Base-by-base conservation (phyloP, 2,888 invertebrate genomes). In the Coelinius sp. region DNA sequence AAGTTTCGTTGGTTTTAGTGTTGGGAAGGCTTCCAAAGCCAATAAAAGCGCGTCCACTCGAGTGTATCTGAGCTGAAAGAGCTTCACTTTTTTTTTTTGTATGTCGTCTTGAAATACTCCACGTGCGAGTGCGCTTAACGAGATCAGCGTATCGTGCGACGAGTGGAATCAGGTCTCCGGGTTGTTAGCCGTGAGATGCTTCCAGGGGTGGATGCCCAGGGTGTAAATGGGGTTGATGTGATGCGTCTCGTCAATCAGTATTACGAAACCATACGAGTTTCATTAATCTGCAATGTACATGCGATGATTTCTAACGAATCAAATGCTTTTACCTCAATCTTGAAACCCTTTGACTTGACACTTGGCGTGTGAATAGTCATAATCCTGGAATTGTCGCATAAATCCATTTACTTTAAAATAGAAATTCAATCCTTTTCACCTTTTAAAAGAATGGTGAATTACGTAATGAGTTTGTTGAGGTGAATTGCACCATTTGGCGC, bases 1-100 rank as follows among this genome's bases (percentile, higher is more conserved):
- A 44, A 53, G 5, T 53, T 53, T 22, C 25, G 25, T 10, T 1
- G 53, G n/a, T 53, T 53, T 25, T 53, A 53, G 12, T 53, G 80
- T 77, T 77, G 56, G 62, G 75, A 72, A 71, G 81, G 82, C 79
- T 84, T 83, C 83, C 75, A 79, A 84, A 84, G 81, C 84, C 84
- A 84, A 84, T 84, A 83, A 82, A 76, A 77, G 75, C 71, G 73
- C 74, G 71, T 75, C 77, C 76, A 77, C 79, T 83, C 78, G 80
- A 79, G 77, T 76, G 69, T 73, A 70, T 69, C 70, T 77, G 76
- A 80, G 78, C 79, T 72, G 68, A 52, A 56, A 73, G 77, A 77
- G 75, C 73, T 62, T 69, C 56, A 44, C 46, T 59, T 56, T 56
- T 68, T 38, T 20, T 65, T 68, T 41, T 52, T 8, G 24, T 35